Evolutionary conservation across 1,140 invertebrate genomes (phyloP).

Genomic region (Drosophila baimaii): DNA sequence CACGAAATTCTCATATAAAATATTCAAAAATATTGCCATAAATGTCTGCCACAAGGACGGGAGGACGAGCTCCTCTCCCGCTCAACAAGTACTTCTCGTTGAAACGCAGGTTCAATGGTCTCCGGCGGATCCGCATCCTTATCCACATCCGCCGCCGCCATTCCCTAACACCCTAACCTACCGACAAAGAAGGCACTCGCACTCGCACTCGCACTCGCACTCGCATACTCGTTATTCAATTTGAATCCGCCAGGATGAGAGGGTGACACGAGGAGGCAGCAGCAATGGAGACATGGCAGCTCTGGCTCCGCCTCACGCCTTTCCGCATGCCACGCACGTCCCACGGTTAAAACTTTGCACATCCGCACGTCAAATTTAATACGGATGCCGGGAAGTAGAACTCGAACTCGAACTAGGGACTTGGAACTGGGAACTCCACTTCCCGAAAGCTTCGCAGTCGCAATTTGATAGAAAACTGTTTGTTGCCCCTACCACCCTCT

Average conservation of each 20-base stretch:
- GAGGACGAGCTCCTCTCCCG: slow-evolving; percentile 1
- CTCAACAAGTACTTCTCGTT: slow-evolving; percentile 31
- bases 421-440: slow-evolving; percentile 4
- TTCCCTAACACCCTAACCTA: neutral
- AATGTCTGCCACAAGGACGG: slow-evolving; percentile 12
- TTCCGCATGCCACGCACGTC: slow-evolving; percentile 55
- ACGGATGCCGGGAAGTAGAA: slow-evolving; percentile 35
- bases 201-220: slow-evolving; percentile 31
- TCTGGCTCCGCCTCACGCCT: slow-evolving; percentile 22
- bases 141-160: neutral
- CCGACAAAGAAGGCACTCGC: slow-evolving; percentile 25
- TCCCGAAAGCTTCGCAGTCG: slow-evolving; percentile 3
- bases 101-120: slow-evolving; percentile 38
- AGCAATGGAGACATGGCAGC: slow-evolving; percentile 21
- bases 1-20: slow-evolving; percentile 35
- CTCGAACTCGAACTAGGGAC: slow-evolving; percentile 2
- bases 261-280: neutral
- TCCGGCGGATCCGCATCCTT: neutral
- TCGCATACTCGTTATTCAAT: slow-evolving; percentile 51
- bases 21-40: slow-evolving; percentile 32
- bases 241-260: slow-evolving; percentile 28
- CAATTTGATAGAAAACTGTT: slow-evolving; percentile 36
- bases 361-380: slow-evolving; percentile 64
- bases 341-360: slow-evolving; percentile 64
- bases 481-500: too few relatives aligned